Conservation (phyloP, 2,113 vertebrate species). For the Rafetus swinhoei region DNA sequence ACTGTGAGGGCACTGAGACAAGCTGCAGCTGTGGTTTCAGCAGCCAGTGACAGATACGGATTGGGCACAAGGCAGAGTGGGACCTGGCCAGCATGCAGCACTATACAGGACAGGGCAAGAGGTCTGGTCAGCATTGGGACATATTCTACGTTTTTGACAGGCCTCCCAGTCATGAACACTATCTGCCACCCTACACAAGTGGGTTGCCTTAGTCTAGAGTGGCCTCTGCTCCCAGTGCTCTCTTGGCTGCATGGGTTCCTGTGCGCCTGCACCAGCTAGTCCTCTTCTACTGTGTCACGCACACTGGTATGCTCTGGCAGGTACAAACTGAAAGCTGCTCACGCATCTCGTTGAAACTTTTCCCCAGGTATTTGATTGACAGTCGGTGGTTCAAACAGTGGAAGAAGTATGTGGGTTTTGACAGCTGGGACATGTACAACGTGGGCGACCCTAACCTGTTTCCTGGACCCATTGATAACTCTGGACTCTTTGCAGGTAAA, state of each 20-base stretch:
- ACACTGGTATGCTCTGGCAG: background rate
- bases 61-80: background rate
- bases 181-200: background rate
- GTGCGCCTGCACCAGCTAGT: background rate
- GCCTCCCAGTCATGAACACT: background rate
- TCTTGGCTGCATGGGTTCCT: background rate
- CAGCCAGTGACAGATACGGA: background rate
- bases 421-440: slow-evolving; percentile 95
- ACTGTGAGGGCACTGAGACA: background rate
- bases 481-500: slow-evolving; percentile 93
- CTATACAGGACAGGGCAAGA: background rate
- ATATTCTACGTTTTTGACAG: background rate
- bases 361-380: slow-evolving; percentile 88
- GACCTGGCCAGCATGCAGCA: background rate
- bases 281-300: background rate
- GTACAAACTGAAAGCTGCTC: background rate
- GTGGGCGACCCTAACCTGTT: slow-evolving; percentile 89
- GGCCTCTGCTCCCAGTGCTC: background rate
- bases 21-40: background rate
- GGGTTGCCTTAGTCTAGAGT: background rate
- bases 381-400: slow-evolving; percentile 97
- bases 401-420: slow-evolving; percentile 98
- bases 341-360: background rate
- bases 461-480: slow-evolving; percentile 95
- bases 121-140: background rate